A percentile compares a stretch with the other conserved stretches of the same genome.
phyloP scores from a whole-genome alignment of 2,797 vertebrate species.

The Artibeus jamaicensis region DNA sequence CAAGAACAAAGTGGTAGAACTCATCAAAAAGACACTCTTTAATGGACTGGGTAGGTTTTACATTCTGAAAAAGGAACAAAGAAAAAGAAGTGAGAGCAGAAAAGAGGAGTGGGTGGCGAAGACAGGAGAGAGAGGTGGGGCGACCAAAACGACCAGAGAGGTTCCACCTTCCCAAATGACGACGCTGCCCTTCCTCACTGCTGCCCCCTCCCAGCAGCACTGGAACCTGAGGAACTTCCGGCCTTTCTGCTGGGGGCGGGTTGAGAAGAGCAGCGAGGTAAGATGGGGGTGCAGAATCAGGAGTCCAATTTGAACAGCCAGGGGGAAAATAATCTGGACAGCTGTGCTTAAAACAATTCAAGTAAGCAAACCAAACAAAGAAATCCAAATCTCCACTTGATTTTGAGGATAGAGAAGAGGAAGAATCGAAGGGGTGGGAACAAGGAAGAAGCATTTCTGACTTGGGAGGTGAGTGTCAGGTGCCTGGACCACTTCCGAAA shows the following conservation, averaged over 20 bases:
- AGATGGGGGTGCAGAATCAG: no score
- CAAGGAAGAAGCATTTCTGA: background rate
- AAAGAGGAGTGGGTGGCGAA: background rate
- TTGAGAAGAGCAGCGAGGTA: background rate
- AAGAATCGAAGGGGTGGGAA: background rate
- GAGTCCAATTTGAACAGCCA: background rate
- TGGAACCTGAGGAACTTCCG: no score
- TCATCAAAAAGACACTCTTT: background rate
- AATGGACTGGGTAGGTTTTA: background rate
- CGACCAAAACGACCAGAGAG: background rate
- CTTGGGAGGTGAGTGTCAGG: background rate
- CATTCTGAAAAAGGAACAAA: constrained; percentile 1
- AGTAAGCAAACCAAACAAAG: background rate
- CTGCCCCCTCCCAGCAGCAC: accelerated
- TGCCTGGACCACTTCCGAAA: background rate
- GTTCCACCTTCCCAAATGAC: background rate
- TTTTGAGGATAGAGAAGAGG: background rate
- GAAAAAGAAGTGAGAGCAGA: background rate
- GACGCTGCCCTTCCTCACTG: background rate
- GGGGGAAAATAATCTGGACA: background rate
- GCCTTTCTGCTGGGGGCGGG: background rate
- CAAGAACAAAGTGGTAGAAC: background rate
- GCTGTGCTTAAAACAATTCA: background rate
- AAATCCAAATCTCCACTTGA: background rate
- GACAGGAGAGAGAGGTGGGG: no score